Conservation (phyloP, 2,888 invertebrate species). For the Drosophila multiciliata region DNA sequence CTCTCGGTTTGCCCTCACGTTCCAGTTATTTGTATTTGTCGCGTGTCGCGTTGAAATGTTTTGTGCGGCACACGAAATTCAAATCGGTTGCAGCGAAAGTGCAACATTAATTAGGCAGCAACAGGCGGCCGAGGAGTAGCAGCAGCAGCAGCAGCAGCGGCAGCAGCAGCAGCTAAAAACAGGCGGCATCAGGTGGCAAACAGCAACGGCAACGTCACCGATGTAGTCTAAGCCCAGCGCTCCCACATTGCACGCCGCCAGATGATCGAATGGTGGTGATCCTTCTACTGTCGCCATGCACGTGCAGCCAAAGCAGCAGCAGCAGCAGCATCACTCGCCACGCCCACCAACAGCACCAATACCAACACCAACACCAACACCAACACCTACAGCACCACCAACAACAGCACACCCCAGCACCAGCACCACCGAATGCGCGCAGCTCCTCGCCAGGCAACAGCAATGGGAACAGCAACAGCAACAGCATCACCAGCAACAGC, state of each 20-base stretch:
- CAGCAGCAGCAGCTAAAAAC: neutral
- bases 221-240: conserved; percentile 64
- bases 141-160: conserved; percentile 1
- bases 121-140: neutral
- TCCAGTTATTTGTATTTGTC: conserved; percentile 20
- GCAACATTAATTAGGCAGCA: conserved; percentile 49
- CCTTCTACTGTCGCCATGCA: conserved; percentile 85
- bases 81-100: conserved; percentile 57
- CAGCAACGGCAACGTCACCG: conserved; percentile 28
- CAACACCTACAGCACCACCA: conserved; percentile 19
- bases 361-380: conserved; percentile 17
- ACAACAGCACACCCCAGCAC: conserved; percentile 12
- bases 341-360: conserved; percentile 28
- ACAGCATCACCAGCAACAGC: conserved; percentile 13
- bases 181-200: conserved; percentile 9
- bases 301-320: conserved; percentile 74
- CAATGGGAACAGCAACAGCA: conserved; percentile 21
- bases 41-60: conserved; percentile 50
- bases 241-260: conserved; percentile 68
- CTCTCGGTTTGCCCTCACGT: conserved; percentile 1
- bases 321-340: conserved; percentile 53
- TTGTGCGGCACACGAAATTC: conserved; percentile 48
- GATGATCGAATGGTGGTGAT: conserved; percentile 86
- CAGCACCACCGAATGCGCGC: conserved; percentile 18
- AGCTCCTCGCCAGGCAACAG: conserved; percentile 28